phyloP scores from a whole-genome alignment of 1,140 invertebrate species.

The Bombus waltoni region DNA sequence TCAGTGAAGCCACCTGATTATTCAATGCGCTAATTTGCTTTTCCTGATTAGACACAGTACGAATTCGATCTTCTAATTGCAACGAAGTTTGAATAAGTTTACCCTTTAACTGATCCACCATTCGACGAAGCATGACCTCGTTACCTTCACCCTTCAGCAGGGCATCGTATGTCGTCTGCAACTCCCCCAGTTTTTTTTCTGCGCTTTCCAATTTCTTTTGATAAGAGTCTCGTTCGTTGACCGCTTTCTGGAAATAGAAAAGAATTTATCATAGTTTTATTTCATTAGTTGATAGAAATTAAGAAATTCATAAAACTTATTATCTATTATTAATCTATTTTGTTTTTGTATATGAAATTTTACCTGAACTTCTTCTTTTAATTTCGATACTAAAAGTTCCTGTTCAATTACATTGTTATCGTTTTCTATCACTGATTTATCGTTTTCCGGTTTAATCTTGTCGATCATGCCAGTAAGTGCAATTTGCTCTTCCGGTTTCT shows the following conservation, averaged over 20 bases:
- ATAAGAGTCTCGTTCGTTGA: constrained; percentile 72
- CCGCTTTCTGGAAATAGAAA: constrained; percentile 64
- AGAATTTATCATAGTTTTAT: not conserved
- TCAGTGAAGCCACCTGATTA: constrained; percentile 88
- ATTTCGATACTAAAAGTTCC: constrained; percentile 28
- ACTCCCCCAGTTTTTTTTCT: constrained; percentile 68
- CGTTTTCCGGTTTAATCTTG: too few relatives aligned
- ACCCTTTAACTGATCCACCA: constrained; percentile 73
- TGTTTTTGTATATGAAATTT: not conserved
- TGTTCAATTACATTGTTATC: not conserved
- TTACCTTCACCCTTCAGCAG: constrained; percentile 54
- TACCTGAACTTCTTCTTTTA: constrained; percentile 46
- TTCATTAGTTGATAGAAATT: not conserved
- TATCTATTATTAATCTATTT: not conserved
- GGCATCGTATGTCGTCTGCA: constrained; percentile 56
- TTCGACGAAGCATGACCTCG: constrained; percentile 59
- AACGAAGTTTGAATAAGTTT: constrained; percentile 70
- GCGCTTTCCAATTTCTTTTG: constrained; percentile 68
- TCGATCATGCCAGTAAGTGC: not conserved
- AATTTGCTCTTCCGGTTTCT: not conserved
- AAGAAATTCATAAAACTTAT: not conserved
- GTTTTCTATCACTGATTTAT: not conserved
- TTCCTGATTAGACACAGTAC: constrained; percentile 85
- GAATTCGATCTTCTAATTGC: constrained; percentile 72
- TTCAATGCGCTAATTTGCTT: constrained; percentile 88